Percentiles rank a stretch among this genome's conserved stretches.
phyloP scores from a whole-genome alignment of 1,140 invertebrate species.

The Palaemon carinicauda region DNA sequence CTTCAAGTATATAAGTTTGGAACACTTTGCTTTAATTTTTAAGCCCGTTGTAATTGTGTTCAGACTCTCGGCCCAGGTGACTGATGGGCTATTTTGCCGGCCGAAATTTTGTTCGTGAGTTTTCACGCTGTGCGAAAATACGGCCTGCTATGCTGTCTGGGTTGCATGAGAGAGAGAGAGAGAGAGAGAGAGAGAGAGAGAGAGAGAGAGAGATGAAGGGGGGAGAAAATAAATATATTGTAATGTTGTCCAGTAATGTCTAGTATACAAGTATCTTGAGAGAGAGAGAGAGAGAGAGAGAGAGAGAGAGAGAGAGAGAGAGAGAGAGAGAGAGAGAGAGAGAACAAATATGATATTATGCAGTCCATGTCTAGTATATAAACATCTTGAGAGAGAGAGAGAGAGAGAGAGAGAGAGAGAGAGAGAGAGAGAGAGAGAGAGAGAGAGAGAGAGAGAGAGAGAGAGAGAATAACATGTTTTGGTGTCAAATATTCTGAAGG shows the following conservation, averaged over 20 bases:
- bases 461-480: background rate
- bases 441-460: background rate
- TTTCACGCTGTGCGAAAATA: background rate
- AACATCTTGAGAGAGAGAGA: background rate
- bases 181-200: background rate
- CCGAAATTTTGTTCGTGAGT: too few species aligned
- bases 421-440: background rate
- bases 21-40: too few species aligned
- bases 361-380: background rate
- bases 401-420: background rate
- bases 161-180: background rate
- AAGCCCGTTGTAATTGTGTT: too few species aligned
- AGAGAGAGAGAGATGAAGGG: background rate
- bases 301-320: slow-evolving; percentile 5
- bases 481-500: too few species aligned
- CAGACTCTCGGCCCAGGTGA: too few species aligned
- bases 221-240: background rate
- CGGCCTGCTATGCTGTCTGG: background rate
- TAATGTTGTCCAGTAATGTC: background rate
- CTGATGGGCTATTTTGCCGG: too few species aligned
- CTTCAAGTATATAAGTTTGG: too few species aligned
- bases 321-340: background rate
- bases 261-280: background rate
- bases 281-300: slow-evolving; percentile 7
- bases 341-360: background rate